phyloP scores from a whole-genome alignment of 2,888 invertebrate genomes.

The Colletes collaris region DNA sequence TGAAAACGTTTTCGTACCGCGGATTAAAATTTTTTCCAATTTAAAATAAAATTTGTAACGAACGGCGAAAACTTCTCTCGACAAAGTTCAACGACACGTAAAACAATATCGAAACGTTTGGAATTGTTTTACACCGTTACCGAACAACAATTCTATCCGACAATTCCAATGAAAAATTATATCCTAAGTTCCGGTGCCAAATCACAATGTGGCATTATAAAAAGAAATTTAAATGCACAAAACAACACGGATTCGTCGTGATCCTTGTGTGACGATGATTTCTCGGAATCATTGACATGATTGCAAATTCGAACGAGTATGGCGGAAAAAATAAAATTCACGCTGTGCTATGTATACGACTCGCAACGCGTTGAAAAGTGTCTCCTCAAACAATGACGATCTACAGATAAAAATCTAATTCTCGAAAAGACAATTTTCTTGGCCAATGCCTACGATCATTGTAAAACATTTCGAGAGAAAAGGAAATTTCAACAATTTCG shows the following conservation, averaged over 20 bases:
- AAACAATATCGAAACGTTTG: too few species aligned
- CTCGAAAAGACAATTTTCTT: too few species aligned
- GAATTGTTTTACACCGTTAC: too few species aligned
- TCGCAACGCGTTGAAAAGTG: background rate
- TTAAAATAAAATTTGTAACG: background rate
- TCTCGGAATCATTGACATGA: slow-evolving; percentile 19
- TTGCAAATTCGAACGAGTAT: slow-evolving; percentile 47
- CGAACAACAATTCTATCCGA: too few species aligned
- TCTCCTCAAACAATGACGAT: background rate
- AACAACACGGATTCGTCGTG: background rate
- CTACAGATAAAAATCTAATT: background rate
- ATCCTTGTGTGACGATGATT: background rate
- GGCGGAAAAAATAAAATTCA: background rate
- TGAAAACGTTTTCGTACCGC: background rate
- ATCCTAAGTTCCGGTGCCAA: background rate
- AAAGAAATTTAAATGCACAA: background rate
- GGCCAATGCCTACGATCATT: too few species aligned
- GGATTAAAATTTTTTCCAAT: background rate
- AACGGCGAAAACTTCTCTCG: background rate
- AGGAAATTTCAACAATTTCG: background rate
- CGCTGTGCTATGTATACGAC: slow-evolving; percentile 11
- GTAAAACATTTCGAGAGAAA: slow-evolving; percentile 6
- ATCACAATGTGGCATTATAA: background rate
- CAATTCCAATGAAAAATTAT: too few species aligned
- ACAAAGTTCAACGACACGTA: background rate